Conservation (phyloP, 2,888 invertebrate species). For the Malachius bipustulatus region DNA sequence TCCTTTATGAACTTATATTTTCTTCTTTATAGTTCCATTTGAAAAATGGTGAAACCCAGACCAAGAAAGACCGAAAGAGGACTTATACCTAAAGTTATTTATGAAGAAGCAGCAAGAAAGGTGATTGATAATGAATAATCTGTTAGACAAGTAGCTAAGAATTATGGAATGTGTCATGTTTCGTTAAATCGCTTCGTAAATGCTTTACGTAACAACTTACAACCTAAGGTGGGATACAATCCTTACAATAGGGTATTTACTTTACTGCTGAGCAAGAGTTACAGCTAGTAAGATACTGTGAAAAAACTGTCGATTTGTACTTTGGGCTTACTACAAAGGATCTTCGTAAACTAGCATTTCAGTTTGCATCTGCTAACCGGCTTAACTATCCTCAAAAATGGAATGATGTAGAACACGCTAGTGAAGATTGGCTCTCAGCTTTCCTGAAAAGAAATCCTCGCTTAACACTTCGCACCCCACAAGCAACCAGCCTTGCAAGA, state of each 20-base stretch:
- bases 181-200: slow-evolving; percentile 1
- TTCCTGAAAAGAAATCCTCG: slow-evolving; percentile 2
- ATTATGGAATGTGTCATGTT: slow-evolving; percentile 9
- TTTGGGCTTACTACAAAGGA: neutral
- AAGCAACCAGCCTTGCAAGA: slow-evolving; percentile 14
- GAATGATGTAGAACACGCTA: neutral
- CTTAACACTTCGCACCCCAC: slow-evolving; percentile 1
- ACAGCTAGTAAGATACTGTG: slow-evolving; percentile 2
- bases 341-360: slow-evolving; percentile 1
- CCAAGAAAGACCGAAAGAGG: slow-evolving; percentile 7
- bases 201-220: too few species aligned
- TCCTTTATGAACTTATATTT: neutral
- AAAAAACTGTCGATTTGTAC: slow-evolving; percentile 2
- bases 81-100: slow-evolving; percentile 4
- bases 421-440: neutral
- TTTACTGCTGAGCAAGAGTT: neutral
- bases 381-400: slow-evolving; percentile 3
- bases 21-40: slow-evolving; percentile 3
- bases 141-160: slow-evolving; percentile 7
- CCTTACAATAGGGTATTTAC: too few species aligned
- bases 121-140: slow-evolving; percentile 5
- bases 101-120: slow-evolving; percentile 8
- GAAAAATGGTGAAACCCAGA: slow-evolving; percentile 7
- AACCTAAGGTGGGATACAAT: too few species aligned
- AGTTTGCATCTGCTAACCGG: slow-evolving; percentile 1